phyloP scores from a whole-genome alignment of 1,140 invertebrate genomes.

The Paraescarpia echinospica region DNA sequence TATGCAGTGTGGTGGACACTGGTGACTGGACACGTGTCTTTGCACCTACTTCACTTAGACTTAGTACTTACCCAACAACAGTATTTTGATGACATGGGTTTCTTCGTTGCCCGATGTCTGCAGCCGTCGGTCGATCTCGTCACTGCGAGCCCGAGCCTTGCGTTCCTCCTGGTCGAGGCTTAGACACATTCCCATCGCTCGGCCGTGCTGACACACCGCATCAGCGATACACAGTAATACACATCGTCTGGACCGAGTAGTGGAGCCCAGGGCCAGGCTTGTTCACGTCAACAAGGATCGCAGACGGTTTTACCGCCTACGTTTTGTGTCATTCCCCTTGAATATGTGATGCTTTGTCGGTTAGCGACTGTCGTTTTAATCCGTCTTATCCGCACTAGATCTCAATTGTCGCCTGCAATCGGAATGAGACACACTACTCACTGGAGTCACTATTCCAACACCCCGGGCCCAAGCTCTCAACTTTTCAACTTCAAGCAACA shows the following conservation, averaged over 20 bases:
- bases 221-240: neutral
- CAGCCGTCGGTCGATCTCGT: slow-evolving; percentile 60
- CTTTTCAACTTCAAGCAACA: neutral
- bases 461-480: no score
- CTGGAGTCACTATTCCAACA: no score
- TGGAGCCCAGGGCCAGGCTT: neutral
- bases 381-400: neutral
- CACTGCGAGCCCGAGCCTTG: slow-evolving; percentile 58
- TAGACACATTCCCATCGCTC: slow-evolving; percentile 60
- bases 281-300: neutral
- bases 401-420: neutral
- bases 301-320: neutral
- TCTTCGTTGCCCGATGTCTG: slow-evolving; percentile 59
- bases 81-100: slow-evolving; percentile 60
- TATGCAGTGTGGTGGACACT: no score
- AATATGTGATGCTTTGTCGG: neutral
- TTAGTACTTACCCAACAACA: slow-evolving; percentile 60
- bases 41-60: no score
- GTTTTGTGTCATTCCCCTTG: neutral
- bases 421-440: no score
- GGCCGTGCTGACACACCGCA: slow-evolving; percentile 15
- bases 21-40: no score
- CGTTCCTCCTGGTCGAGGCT: slow-evolving; percentile 61
- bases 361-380: neutral
- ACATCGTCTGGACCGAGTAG: neutral